Evolutionary conservation across 2,113 vertebrate genomes (phyloP).

Genomic region (Butastur rufipennis): DNA sequence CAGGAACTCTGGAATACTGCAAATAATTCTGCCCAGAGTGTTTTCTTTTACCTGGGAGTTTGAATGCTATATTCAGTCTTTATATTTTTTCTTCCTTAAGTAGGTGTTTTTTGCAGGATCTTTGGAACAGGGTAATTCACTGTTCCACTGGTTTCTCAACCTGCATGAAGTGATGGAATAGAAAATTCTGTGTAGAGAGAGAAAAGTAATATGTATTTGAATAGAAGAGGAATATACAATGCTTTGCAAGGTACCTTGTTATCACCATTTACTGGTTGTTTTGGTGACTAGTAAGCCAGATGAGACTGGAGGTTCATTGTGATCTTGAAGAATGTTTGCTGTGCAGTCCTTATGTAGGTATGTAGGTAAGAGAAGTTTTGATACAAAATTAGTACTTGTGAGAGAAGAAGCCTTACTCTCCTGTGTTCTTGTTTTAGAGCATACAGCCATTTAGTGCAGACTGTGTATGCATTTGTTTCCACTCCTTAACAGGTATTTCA

Average conservation of each 20-base stretch:
- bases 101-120: neutral
- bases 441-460: neutral
- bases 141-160: neutral
- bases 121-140: neutral
- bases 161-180: neutral
- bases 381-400: neutral
- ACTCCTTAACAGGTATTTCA: neutral
- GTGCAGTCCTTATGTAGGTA: neutral
- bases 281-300: neutral
- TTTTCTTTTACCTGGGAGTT: neutral
- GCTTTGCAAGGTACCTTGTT: neutral
- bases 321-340: neutral
- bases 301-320: neutral
- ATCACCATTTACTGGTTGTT: neutral
- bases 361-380: neutral
- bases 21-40: neutral
- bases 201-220: neutral
- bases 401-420: neutral
- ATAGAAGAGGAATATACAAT: neutral
- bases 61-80: neutral
- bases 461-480: neutral
- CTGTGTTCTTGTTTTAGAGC: neutral
- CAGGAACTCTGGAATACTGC: neutral
- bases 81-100: neutral
- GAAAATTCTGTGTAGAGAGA: neutral